Conservation (phyloP, 23 tunicate species). For the Halocynthia roretzi region DNA sequence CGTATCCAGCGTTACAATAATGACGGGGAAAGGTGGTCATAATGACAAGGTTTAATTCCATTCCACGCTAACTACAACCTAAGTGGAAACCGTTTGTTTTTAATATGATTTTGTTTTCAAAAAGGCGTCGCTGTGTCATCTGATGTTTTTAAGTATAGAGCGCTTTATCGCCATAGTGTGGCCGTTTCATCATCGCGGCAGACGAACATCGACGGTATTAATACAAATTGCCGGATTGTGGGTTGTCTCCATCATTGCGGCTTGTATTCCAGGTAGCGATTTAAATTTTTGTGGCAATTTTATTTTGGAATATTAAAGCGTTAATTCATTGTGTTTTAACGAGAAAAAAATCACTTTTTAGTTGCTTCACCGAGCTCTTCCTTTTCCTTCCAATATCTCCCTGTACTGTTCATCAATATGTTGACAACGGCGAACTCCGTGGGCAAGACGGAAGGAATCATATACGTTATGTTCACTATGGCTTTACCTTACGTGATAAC, state of each 20-base stretch:
- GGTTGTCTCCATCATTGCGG: slow-evolving; percentile 14
- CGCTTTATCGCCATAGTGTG: slow-evolving; percentile 22
- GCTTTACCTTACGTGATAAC: slow-evolving; percentile 2
- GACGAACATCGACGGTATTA: neutral
- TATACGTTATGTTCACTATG: slow-evolving; percentile 14
- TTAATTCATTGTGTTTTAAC: too few relatives aligned
- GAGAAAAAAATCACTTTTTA: too few relatives aligned
- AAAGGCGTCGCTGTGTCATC: slow-evolving; percentile 22
- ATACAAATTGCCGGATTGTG: slow-evolving; percentile 11
- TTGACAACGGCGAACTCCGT: neutral
- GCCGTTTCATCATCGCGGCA: slow-evolving; percentile 20
- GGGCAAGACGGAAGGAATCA: neutral
- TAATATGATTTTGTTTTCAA: neutral
- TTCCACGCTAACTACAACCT: too few relatives aligned
- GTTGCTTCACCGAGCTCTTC: neutral
- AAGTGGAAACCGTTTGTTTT: too few relatives aligned
- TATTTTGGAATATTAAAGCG: too few relatives aligned
- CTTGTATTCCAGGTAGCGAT: slow-evolving; percentile 22
- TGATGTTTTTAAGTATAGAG: slow-evolving; percentile 14
- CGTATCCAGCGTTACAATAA: too few relatives aligned
- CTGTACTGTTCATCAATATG: slow-evolving; percentile 14
- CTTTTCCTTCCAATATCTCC: slow-evolving; percentile 13
- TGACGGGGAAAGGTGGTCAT: too few relatives aligned
- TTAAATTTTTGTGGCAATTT: too few relatives aligned
- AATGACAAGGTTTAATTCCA: too few relatives aligned